phyloP scores from a whole-genome alignment of 2,797 vertebrate genomes.

The Cryptoprocta ferox region DNA sequence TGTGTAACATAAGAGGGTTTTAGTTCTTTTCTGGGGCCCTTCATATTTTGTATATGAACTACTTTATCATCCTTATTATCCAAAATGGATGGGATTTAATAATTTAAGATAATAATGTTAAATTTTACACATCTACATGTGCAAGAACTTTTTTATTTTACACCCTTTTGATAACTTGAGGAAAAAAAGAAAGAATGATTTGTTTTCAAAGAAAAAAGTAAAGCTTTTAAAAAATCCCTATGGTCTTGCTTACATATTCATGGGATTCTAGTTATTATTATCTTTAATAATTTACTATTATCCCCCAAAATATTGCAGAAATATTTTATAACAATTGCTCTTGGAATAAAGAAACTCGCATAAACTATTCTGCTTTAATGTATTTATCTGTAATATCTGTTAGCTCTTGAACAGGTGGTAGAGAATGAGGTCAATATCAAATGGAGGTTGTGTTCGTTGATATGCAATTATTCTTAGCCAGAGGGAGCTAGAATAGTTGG shows the following conservation, averaged over 20 bases:
- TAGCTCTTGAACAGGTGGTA: not conserved
- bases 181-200: conserved; percentile 83
- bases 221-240: conserved; percentile 57
- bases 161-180: conserved; percentile 90
- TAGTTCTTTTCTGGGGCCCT: conserved; percentile 88
- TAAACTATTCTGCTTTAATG: not conserved
- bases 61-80: conserved; percentile 63
- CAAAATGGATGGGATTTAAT: conserved; percentile 87
- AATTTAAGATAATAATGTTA: conserved; percentile 87
- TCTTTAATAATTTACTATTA: conserved; percentile 73
- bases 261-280: conserved; percentile 74
- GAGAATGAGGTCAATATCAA: not conserved
- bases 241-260: conserved; percentile 53
- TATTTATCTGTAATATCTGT: not conserved
- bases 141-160: conserved; percentile 91
- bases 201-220: conserved; percentile 83
- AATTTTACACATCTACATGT: conserved; percentile 83
- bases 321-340: conserved; percentile 82
- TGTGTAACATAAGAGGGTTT: conserved; percentile 87
- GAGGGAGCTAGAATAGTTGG: not conserved
- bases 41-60: conserved; percentile 83
- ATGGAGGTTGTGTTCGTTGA: not conserved
- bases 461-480: not conserved
- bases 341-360: conserved; percentile 84
- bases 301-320: not conserved